Conservation (phyloP, 2,888 invertebrate species). For the Mantis religiosa region DNA sequence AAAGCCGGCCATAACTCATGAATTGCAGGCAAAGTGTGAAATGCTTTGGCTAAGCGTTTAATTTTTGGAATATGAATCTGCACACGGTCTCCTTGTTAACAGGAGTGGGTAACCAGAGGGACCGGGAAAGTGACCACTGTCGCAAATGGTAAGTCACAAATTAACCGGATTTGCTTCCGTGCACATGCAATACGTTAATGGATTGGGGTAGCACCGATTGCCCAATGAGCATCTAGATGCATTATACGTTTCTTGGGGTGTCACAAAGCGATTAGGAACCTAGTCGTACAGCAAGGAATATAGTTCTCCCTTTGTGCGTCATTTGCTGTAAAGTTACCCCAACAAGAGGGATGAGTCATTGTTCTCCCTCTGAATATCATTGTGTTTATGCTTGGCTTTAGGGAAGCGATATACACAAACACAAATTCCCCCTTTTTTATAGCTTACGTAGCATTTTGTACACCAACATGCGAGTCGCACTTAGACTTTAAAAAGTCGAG, state of each 20-base stretch:
- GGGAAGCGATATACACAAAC: not conserved
- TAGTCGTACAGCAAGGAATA: too few species aligned
- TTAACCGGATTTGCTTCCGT: not conserved
- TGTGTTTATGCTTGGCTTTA: not conserved
- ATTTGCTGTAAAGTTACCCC: not conserved
- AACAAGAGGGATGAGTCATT: not conserved
- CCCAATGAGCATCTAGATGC: not conserved
- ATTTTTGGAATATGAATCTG: too few species aligned
- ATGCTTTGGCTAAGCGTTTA: too few species aligned
- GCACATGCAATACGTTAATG: not conserved
- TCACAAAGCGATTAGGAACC: not conserved
- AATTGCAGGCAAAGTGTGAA: too few species aligned
- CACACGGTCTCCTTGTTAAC: too few species aligned
- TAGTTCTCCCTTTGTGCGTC: too few species aligned
- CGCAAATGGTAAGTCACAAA: not conserved
- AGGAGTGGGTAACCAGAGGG: too few species aligned
- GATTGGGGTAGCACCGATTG: not conserved
- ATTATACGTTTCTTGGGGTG: not conserved
- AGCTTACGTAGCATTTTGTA: not conserved
- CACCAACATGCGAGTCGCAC: not conserved
- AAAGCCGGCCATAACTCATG: too few species aligned
- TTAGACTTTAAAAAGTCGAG: too few species aligned
- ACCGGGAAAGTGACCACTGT: not conserved
- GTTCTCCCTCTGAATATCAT: not conserved
- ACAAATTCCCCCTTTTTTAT: not conserved